Evolutionary conservation across 2,888 invertebrate species (phyloP).

Genomic region (Apamea monoglypha): DNA sequence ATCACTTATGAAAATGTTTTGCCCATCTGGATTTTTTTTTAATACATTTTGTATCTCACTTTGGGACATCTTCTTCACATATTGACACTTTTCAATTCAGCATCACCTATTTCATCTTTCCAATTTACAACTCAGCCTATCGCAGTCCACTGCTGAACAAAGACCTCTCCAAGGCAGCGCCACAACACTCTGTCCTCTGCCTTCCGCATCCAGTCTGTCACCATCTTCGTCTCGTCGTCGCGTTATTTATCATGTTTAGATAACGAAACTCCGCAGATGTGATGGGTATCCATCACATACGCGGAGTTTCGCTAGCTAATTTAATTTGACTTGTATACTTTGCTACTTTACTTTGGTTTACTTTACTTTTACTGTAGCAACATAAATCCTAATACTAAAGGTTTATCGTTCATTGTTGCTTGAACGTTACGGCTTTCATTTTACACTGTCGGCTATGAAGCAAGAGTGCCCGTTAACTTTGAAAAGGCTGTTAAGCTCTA

Average conservation of each 20-base stretch:
- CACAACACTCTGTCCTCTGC: no score
- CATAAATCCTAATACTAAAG: slow-evolving; percentile 15
- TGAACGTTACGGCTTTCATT: neutral
- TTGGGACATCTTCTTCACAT: neutral
- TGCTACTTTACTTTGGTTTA: neutral
- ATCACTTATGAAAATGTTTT: neutral
- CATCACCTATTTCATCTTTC: neutral
- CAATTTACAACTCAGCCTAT: no score
- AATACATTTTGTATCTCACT: no score
- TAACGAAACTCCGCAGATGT: no score
- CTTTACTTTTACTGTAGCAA: neutral
- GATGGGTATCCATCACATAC: neutral
- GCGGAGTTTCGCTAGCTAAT: neutral
- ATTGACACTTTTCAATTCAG: neutral
- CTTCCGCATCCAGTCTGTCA: no score
- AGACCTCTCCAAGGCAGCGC: no score
- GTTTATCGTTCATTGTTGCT: slow-evolving; percentile 19
- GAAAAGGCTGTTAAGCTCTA: slow-evolving; percentile 23
- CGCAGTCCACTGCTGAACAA: no score
- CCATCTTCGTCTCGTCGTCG: no score
- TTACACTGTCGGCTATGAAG: slow-evolving; percentile 24
- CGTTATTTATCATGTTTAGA: no score
- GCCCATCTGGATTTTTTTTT: neutral
- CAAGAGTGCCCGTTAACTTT: slow-evolving; percentile 22
- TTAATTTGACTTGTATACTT: neutral